Evolutionary conservation across 2,113 vertebrate species (phyloP).

Genomic region (Anarhynchus alexandrinus): DNA sequence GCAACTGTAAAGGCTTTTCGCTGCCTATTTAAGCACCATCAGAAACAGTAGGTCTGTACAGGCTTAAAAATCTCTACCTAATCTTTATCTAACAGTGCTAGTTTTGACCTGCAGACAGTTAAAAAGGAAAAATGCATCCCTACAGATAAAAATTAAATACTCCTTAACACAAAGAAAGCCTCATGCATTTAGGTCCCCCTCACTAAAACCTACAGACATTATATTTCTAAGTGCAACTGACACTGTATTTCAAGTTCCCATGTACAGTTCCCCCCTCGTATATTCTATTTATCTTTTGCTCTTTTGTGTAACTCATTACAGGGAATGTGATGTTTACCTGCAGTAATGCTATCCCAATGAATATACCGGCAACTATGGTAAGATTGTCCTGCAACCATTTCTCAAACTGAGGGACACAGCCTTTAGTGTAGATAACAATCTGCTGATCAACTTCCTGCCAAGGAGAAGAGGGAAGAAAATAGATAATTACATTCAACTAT

Average conservation of each 20-base stretch:
- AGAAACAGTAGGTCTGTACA: neutral
- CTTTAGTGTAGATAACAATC: conserved; percentile 93
- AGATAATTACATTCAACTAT: neutral
- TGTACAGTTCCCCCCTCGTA: neutral
- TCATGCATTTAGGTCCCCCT: neutral
- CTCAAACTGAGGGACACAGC: conserved; percentile 97
- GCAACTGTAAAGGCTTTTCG: neutral
- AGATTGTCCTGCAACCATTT: conserved; percentile 98
- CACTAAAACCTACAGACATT: neutral
- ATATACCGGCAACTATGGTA: conserved; percentile 94
- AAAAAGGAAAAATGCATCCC: neutral
- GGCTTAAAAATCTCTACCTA: neutral
- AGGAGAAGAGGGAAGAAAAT: conserved; percentile 35
- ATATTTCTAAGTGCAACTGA: neutral
- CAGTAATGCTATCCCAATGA: conserved; percentile 93
- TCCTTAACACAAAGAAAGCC: neutral
- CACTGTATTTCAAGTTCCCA: neutral
- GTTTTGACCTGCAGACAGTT: neutral
- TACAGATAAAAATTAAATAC: neutral
- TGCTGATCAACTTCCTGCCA: conserved; percentile 91
- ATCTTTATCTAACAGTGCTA: neutral
- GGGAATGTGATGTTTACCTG: conserved; percentile 74
- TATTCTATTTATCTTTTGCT: neutral
- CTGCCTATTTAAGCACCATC: neutral
- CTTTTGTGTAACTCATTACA: neutral